A percentile compares a stretch with the other conserved stretches of the same genome.
Evolutionary conservation across 35 echinoderm and acorn worm genomes (phyloP).

Genomic region (Chiridota heheva): DNA sequence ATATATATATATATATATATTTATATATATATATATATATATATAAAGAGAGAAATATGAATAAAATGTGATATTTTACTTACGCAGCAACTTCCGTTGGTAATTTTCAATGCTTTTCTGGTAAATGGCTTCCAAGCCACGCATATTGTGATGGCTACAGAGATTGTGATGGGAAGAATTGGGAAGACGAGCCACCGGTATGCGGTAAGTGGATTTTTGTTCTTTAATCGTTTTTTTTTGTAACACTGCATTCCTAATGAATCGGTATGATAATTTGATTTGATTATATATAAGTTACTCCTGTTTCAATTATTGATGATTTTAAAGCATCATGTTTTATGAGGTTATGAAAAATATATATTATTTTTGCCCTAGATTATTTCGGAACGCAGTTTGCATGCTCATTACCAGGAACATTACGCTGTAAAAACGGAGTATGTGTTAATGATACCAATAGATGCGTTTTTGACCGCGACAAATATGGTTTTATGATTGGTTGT

Average conservation of each 20-base stretch:
- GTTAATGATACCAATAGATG: constrained; percentile 4
- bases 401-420: too few species aligned
- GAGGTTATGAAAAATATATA: too few species aligned
- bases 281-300: too few species aligned
- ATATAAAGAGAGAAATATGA: neutral
- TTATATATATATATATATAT: neutral
- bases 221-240: too few species aligned
- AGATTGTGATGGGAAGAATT: constrained; percentile 66
- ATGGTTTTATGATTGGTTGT: constrained; percentile 30
- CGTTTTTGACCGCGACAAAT: constrained; percentile 19
- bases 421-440: constrained; percentile 38
- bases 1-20: neutral
- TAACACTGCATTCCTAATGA: too few species aligned
- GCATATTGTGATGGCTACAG: constrained; percentile 56
- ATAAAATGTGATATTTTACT: neutral
- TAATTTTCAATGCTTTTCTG: constrained; percentile 62
- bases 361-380: too few species aligned
- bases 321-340: too few species aligned
- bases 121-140: constrained; percentile 34
- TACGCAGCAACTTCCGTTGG: constrained; percentile 1
- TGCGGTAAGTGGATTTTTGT: constrained; percentile 72
- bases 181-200: constrained; percentile 52
- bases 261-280: too few species aligned
- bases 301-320: too few species aligned
- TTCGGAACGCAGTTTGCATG: too few species aligned